Base-by-base conservation (phyloP, 2,797 vertebrate genomes). In the Menidia menidia region DNA sequence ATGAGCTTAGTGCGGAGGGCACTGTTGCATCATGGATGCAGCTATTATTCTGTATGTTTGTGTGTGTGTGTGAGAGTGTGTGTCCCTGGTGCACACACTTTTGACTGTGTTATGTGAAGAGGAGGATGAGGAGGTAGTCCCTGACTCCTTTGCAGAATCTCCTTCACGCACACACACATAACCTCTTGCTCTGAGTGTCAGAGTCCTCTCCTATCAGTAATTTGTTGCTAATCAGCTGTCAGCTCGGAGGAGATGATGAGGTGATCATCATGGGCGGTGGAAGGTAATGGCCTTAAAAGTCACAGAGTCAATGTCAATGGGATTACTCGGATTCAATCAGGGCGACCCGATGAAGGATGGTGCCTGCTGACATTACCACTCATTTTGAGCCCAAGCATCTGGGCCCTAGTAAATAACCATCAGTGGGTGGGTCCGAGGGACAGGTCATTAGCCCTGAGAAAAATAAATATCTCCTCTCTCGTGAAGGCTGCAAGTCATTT, bases 351-450 rank as follows among this genome's bases (percentile, higher is more conserved):
- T 97, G 97, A 99, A 94, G 93, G 95, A 98, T 97, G 96, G 96
- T 94, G 89, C 96, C 96, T 92, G 95, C 96, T 97, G 97, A 98
- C 97, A 98, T 96, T 97, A 98, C 96, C 96, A 96, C 96, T 98
- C 97, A 98, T 97, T 97, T 97, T 99, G 97, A 98, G 97, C 94
- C 94, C 95, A 94, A 98, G 97, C 98, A 99, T 99, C 98, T 99
- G 98, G 97, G 97, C 95, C 96, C 98, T 96, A 97, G 97, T 99
- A 99, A 99, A 99, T 99, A 99, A 98, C 96, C 97, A 98, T 98
- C 96, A 97, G 97, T 97, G 96, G 97, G 97, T 94, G 97, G 97
- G 97, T 95, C 97, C 76, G 90, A 92, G 95, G 96, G 97, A 99
- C 97, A 98, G 97, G 97, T 97, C 97, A 99, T 99, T 99, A 99